phyloP scores from a whole-genome alignment of 2,888 invertebrate species.

The Drosophila anceps region DNA sequence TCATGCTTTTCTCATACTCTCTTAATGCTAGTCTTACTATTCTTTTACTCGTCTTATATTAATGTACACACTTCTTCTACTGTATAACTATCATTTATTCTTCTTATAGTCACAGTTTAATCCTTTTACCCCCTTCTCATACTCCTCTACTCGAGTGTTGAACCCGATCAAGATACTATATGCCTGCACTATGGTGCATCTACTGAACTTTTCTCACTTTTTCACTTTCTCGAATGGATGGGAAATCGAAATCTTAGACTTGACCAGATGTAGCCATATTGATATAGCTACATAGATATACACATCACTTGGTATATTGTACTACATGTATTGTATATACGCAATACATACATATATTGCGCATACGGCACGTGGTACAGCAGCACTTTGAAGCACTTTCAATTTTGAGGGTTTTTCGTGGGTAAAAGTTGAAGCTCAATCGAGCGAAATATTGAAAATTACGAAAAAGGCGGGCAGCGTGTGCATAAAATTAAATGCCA shows the following conservation, averaged over 20 bases:
- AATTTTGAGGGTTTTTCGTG: constrained; percentile 9
- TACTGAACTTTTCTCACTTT: neutral
- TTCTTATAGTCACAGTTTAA: neutral
- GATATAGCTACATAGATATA: neutral
- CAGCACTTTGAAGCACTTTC: neutral
- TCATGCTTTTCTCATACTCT: neutral
- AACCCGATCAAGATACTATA: neutral
- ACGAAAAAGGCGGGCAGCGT: constrained; percentile 44
- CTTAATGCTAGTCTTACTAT: too few relatives aligned
- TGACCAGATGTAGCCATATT: neutral
- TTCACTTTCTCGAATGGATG: neutral
- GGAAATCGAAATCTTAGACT: neutral
- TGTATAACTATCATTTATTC: too few relatives aligned
- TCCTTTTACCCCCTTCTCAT: neutral
- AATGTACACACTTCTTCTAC: too few relatives aligned
- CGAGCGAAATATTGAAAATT: constrained; percentile 65
- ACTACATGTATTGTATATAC: neutral
- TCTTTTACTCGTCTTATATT: too few relatives aligned
- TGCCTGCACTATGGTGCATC: too few relatives aligned
- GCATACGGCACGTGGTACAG: constrained; percentile 1
- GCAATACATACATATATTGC: neutral
- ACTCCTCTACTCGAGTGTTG: neutral
- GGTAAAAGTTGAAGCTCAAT: constrained; percentile 42
- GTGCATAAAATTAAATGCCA: constrained; percentile 66
- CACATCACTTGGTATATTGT: neutral